Evolutionary conservation across 2,797 vertebrate species (phyloP).

Genomic region (Xenopus petersii): DNA sequence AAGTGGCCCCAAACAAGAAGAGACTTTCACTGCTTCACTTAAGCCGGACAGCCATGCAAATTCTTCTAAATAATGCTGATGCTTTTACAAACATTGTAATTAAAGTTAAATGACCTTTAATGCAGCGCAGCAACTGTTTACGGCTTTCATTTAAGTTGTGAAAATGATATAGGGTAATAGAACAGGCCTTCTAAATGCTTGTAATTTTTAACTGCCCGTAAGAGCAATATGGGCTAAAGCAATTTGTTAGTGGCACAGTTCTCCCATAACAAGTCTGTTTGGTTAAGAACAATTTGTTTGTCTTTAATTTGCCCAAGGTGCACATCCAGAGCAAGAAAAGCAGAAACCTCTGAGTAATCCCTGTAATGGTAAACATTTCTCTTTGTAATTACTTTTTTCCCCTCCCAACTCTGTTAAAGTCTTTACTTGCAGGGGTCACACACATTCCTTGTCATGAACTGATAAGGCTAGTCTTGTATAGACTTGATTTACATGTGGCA

Average conservation of each 20-base stretch:
- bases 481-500: no score
- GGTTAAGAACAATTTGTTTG: conserved; percentile 5
- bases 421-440: no score
- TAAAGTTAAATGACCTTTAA: conserved; percentile 38
- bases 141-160: conserved; percentile 1
- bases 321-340: neutral
- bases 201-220: neutral
- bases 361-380: no score
- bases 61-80: no score
- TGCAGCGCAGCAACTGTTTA: conserved; percentile 27
- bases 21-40: neutral
- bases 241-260: neutral
- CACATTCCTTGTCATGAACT: no score
- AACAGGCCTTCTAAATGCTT: neutral
- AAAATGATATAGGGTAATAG: neutral
- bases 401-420: no score
- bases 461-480: no score
- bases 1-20: no score
- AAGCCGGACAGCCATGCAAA: no score
- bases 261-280: conserved; percentile 14
- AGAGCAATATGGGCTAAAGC: neutral
- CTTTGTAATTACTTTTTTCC: no score
- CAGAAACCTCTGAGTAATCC: no score
- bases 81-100: conserved; percentile 43
- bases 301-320: conserved; percentile 37